phyloP scores from a whole-genome alignment of 2,888 invertebrate species.

The Hoplodrina ambigua region DNA sequence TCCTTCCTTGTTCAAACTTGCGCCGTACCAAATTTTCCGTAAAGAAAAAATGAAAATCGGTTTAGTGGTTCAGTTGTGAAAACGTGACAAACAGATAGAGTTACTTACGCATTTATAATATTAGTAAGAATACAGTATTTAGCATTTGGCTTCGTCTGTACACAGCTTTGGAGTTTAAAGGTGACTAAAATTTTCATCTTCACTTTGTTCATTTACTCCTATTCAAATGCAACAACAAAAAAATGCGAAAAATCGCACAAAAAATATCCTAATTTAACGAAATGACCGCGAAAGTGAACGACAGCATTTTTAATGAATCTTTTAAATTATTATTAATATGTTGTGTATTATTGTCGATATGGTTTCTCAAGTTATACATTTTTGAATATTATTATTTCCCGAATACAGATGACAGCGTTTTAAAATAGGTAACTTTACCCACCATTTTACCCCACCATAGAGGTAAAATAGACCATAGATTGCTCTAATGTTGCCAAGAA shows the following conservation, averaged over 20 bases:
- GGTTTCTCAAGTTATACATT: slow-evolving; percentile 65
- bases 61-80: too few relatives aligned
- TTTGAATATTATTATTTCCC: slow-evolving; percentile 58
- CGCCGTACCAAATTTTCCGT: too few relatives aligned
- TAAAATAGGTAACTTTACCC: slow-evolving; percentile 43
- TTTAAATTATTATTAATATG: slow-evolving; percentile 52
- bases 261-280: background rate
- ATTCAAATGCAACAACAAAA: background rate
- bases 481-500: slow-evolving; percentile 44
- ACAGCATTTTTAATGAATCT: slow-evolving; percentile 38
- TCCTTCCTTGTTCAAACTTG: too few relatives aligned
- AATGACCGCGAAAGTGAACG: slow-evolving; percentile 26
- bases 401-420: slow-evolving; percentile 51
- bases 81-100: too few relatives aligned
- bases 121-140: too few relatives aligned
- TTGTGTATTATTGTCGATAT: slow-evolving; percentile 61
- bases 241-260: slow-evolving; percentile 3
- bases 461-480: slow-evolving; percentile 36
- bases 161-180: background rate
- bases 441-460: slow-evolving; percentile 57
- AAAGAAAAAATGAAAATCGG: too few relatives aligned
- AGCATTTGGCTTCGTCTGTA: background rate
- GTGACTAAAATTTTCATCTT: background rate
- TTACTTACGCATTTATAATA: too few relatives aligned
- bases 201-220: slow-evolving; percentile 12